Evolutionary conservation across 2,888 invertebrate species (phyloP), one percentile per base, ranked within the genome.

Genomic region (Asteroscopus sphinx): DNA sequence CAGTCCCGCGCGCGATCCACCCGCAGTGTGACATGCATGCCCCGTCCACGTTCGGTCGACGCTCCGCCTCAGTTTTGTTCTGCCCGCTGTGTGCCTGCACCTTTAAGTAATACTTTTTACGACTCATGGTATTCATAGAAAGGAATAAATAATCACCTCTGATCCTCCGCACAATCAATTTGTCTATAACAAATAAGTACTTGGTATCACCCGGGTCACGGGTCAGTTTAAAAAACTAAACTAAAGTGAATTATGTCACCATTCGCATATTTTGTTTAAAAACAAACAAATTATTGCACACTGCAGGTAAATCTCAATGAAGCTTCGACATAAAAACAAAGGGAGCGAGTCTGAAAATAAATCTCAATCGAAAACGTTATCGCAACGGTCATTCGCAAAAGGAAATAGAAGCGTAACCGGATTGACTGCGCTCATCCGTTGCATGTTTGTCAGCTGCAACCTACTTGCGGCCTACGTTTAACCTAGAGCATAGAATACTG

Each of bases 381-480:
- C 59, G 57, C 54, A 33, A 42, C 56, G 65, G 60, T 68, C 74
- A 73, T 73, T 73, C 56, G 52, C 60, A 65, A 73, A 68, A 68
- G 73, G 73, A 73, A 73, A 73, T 73, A 71, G 74, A 71, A 65
- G 46, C 58, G 40, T 73, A 71, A 73, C 74, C 41, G 37, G 58
- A 73, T 71, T 71, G 63, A 48, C 64, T 68, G 36, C 49, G 52
- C 39, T 73, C 57, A 30, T 16, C 17, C 53, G 57, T 70, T 62
- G 64, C 60, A 59, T 73, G 52, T 73, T 67, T 73, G 70, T 55
- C 42, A 47, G 41, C 33, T 17, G 36, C 54, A 48, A 64, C 58
- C 61, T 73, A 70, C 58, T 70, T 69, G 66, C 49, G 52, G 63
- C 42, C 51, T 47, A 54, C 41, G 56, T 61, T 62, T 61, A 54